Conservation (phyloP, 2,797 vertebrate species). For the Microctenopoma lineatum region DNA sequence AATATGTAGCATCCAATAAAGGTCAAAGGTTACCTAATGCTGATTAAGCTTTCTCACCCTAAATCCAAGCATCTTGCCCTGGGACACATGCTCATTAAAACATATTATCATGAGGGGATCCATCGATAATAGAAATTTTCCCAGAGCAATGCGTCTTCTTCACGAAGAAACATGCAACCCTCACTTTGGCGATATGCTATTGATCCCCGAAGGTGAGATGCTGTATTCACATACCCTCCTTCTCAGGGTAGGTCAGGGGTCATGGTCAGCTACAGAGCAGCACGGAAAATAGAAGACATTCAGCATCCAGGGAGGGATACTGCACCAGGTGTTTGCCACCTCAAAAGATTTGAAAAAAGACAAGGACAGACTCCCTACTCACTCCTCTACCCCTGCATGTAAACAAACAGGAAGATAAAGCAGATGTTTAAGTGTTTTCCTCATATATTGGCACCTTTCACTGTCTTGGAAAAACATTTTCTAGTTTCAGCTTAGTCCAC, state of each 20-base stretch:
- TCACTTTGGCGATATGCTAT: constrained; percentile 45
- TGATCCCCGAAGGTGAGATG: constrained; percentile 37
- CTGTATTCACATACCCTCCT: constrained; percentile 21
- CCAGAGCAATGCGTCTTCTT: constrained; percentile 58
- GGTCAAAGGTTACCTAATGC: constrained; percentile 17
- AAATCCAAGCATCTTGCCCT: constrained; percentile 49
- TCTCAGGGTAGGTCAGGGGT: constrained; percentile 49
- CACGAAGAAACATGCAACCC: constrained; percentile 42
- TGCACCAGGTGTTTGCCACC: background rate
- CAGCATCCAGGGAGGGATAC: constrained; percentile 20
- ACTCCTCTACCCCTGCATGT: background rate
- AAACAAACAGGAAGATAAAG: background rate
- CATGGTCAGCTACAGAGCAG: constrained; percentile 15
- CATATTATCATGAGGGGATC: constrained; percentile 63
- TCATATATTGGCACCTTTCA: background rate
- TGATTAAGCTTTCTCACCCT: constrained; percentile 26
- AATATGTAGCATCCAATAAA: background rate
- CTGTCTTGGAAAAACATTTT: constrained; percentile 1
- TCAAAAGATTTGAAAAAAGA: constrained; percentile 16
- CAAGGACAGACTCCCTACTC: constrained; percentile 6
- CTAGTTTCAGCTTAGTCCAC: background rate
- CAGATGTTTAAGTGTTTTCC: background rate
- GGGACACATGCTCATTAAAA: constrained; percentile 68
- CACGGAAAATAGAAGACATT: background rate
- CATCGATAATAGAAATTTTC: constrained; percentile 67